Conservation (phyloP, 2,888 invertebrate species). For the Protonemura montana region DNA sequence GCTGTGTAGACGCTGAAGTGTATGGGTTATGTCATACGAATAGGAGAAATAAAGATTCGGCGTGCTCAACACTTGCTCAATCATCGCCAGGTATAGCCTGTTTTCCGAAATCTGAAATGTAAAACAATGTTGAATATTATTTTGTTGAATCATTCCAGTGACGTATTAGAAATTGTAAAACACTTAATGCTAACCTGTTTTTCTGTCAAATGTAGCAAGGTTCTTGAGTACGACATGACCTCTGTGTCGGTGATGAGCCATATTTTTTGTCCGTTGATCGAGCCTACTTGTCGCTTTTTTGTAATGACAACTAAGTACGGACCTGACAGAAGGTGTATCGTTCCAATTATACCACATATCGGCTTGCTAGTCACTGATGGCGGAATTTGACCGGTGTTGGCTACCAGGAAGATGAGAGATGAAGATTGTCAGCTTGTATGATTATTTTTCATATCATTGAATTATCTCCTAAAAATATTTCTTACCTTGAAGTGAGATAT, state of each 20-base stretch:
- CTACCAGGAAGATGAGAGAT: slow-evolving; percentile 54
- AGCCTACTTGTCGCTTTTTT: slow-evolving; percentile 81
- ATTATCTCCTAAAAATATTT: slow-evolving; percentile 24
- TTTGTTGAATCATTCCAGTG: too few species aligned
- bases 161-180: too few species aligned
- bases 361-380: slow-evolving; percentile 64
- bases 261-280: slow-evolving; percentile 79
- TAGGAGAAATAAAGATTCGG: slow-evolving; percentile 94
- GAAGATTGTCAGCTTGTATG: neutral
- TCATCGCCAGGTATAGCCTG: slow-evolving; percentile 82
- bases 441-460: neutral
- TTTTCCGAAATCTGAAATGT: slow-evolving; percentile 77
- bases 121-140: neutral
- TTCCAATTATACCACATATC: slow-evolving; percentile 90
- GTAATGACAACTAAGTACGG: slow-evolving; percentile 90
- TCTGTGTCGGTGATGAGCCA: slow-evolving; percentile 83
- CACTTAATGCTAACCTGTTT: slow-evolving; percentile 67
- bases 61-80: slow-evolving; percentile 81
- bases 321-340: slow-evolving; percentile 83
- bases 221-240: slow-evolving; percentile 84
- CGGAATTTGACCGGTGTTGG: slow-evolving; percentile 70
- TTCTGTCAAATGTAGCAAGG: slow-evolving; percentile 82
- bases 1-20: slow-evolving; percentile 85
- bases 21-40: slow-evolving; percentile 91
- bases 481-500: slow-evolving; percentile 74